phyloP scores from a whole-genome alignment of 2,797 vertebrate species.

The Selene dorsalis region DNA sequence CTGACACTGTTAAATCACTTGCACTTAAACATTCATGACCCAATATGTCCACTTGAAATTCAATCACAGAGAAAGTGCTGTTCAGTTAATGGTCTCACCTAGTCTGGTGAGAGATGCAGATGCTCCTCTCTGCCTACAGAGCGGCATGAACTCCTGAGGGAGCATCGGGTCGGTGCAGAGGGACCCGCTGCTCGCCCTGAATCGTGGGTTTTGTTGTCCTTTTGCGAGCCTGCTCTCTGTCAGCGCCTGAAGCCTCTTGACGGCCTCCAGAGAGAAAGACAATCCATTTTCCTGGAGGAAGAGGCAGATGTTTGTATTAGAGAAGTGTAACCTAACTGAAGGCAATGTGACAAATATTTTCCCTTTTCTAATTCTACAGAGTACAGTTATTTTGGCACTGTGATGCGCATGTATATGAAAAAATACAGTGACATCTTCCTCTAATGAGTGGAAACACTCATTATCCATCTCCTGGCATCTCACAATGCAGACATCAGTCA shows the following conservation, averaged over 20 bases:
- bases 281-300: constrained; percentile 80
- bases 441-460: neutral
- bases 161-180: constrained; percentile 81
- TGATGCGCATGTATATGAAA: too few relatives aligned
- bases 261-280: constrained; percentile 81
- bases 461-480: neutral
- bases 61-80: neutral
- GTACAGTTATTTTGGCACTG: neutral
- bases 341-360: too few relatives aligned
- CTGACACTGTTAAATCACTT: neutral
- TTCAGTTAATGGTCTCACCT: constrained; percentile 65
- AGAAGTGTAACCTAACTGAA: neutral
- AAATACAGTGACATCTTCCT: too few relatives aligned
- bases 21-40: neutral
- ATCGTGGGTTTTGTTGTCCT: constrained; percentile 66
- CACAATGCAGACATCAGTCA: constrained; percentile 18
- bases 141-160: constrained; percentile 80
- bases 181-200: constrained; percentile 59
- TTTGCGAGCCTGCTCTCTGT: constrained; percentile 15
- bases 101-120: constrained; percentile 78
- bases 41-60: neutral
- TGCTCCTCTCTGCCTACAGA: constrained; percentile 78
- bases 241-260: constrained; percentile 82
- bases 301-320: neutral
- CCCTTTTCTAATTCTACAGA: neutral